These are phyloP conservation scores for Petromus typicus DNA, from an alignment of 2,113 vertebrate genomes.

Conservation along the genomic window DNA sequence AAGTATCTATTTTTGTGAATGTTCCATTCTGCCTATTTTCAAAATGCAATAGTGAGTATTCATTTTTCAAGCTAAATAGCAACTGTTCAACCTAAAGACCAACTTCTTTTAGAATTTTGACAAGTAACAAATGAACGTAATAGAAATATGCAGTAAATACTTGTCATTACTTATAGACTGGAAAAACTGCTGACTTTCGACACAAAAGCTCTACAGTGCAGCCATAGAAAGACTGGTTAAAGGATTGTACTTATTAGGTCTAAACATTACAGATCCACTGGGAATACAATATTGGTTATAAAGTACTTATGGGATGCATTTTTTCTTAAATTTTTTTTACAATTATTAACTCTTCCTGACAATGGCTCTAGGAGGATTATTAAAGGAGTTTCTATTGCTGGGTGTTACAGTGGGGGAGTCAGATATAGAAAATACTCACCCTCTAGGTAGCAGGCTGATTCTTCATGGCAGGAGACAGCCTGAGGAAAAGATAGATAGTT, in stretches of 20 bases:
- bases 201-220: slow-evolving; percentile 38
- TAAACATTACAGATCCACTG: slow-evolving; percentile 8
- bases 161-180: slow-evolving; percentile 76
- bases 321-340: slow-evolving; percentile 24
- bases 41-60: slow-evolving; percentile 68
- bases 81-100: slow-evolving; percentile 62
- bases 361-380: background rate
- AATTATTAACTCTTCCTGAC: slow-evolving; percentile 24
- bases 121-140: slow-evolving; percentile 70
- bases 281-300: background rate
- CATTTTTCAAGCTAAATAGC: slow-evolving; percentile 69
- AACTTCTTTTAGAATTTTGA: slow-evolving; percentile 78
- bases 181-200: slow-evolving; percentile 70
- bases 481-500: background rate
- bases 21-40: slow-evolving; percentile 41
- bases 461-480: background rate
- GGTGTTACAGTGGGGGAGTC: background rate
- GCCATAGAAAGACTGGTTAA: slow-evolving; percentile 21
- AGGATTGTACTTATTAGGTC: slow-evolving; percentile 47
- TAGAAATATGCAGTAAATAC: slow-evolving; percentile 79
- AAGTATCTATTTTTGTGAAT: slow-evolving; percentile 47
- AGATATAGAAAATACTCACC: background rate
- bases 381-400: background rate
- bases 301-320: slow-evolving; percentile 3
- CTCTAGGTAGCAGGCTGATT: background rate